These are phyloP conservation scores for Corapipo altera DNA, from an alignment of 2,113 vertebrate species.

Conservation along the genomic window DNA sequence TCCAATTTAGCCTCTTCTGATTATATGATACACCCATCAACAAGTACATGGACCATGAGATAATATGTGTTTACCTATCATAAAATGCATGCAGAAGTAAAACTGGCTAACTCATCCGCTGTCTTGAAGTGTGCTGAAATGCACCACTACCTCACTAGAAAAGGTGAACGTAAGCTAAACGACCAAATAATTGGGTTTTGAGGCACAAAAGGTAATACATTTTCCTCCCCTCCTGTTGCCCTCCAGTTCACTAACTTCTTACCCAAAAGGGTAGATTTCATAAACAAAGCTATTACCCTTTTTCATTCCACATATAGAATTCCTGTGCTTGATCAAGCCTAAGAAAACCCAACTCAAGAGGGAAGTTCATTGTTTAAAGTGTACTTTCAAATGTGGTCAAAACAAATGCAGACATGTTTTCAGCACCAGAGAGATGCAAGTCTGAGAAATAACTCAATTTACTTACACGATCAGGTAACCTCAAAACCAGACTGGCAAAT, in stretches of 20 bases:
- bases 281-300: not conserved
- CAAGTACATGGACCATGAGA: not conserved
- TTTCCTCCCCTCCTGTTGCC: not conserved
- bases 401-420: slow-evolving; percentile 20
- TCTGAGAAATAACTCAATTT: slow-evolving; percentile 11
- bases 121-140: not conserved
- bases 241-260: not conserved
- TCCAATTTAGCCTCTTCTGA: not conserved
- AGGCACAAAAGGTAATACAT: not conserved
- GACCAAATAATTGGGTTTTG: not conserved
- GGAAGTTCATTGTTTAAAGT: not conserved
- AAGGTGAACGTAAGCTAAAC: not conserved
- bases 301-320: not conserved
- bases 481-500: not conserved
- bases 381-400: not conserved
- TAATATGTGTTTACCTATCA: not conserved
- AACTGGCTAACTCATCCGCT: not conserved
- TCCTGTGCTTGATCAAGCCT: not conserved
- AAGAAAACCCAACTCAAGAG: not conserved
- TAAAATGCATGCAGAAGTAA: not conserved
- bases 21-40: not conserved
- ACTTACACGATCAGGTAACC: not conserved
- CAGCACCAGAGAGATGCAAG: not conserved
- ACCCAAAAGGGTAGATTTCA: not conserved
- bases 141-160: not conserved